Percentiles rank a stretch among this genome's conserved stretches.
Conservation (phyloP, 2,797 vertebrate species). For the Perodicticus potto region DNA sequence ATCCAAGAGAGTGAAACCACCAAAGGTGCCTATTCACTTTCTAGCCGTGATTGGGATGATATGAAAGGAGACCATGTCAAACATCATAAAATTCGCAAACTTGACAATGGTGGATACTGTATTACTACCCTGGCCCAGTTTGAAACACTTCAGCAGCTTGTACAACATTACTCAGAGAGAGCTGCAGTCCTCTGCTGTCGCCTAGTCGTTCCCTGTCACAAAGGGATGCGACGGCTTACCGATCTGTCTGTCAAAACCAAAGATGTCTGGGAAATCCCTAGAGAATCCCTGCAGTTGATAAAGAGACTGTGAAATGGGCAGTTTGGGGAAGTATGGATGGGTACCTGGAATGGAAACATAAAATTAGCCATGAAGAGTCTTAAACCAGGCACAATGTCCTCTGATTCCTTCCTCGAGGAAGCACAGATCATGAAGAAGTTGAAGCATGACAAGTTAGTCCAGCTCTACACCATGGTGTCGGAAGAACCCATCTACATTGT, state of each 20-base stretch:
- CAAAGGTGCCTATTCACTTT: constrained; percentile 99
- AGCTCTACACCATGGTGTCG: constrained; percentile 97
- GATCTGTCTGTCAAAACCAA: constrained; percentile 99
- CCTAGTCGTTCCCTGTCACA: constrained; percentile 98
- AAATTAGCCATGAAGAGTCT: constrained; percentile 99
- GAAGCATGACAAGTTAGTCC: constrained; percentile 97
- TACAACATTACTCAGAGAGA: constrained; percentile 98
- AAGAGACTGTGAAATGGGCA: constrained; percentile 99
- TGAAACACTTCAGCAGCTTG: constrained; percentile 96
- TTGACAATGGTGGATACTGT: constrained; percentile 98
- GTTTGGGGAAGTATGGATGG: constrained; percentile 99
- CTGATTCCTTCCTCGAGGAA: constrained; percentile 98
- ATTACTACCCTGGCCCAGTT: constrained; percentile 99
- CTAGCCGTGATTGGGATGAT: constrained; percentile 98
- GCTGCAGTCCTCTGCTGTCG: constrained; percentile 98
- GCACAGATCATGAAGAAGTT: constrained; percentile 99
- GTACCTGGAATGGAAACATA: constrained; percentile 99
- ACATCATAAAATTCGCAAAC: constrained; percentile 99
- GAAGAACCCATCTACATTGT: constrained; percentile 85
- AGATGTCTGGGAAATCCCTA: constrained; percentile 99
- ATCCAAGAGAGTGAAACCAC: constrained; percentile 99
- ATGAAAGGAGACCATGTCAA: constrained; percentile 98
- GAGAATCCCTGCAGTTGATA: constrained; percentile 98
- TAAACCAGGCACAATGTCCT: constrained; percentile 98
- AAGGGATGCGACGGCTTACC: constrained; percentile 98